Evolutionary conservation across 2,888 invertebrate genomes (phyloP).

Genomic region (Sarcophaga variegata): DNA sequence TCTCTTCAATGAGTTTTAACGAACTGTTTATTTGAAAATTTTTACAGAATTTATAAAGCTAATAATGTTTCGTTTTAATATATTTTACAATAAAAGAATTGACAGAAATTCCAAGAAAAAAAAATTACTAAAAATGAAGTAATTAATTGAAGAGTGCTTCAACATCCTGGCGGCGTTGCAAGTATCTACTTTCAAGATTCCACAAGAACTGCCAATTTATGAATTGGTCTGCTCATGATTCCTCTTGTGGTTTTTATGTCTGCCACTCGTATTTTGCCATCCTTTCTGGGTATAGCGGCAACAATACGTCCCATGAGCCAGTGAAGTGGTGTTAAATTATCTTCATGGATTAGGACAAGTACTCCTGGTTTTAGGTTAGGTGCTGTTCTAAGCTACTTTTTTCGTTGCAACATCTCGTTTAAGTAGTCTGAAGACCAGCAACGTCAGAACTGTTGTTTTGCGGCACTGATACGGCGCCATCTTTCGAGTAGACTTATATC

Average conservation of each 20-base stretch:
- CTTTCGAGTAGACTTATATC: conserved; percentile 7
- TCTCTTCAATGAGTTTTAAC: conserved; percentile 7
- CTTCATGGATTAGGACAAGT: conserved; percentile 53
- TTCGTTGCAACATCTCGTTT: conserved; percentile 19
- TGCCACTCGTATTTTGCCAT: conserved; percentile 31
- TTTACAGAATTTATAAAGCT: background rate
- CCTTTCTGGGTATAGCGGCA: conserved; percentile 9
- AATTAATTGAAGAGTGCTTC: background rate
- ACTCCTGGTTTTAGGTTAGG: background rate
- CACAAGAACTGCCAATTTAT: conserved; percentile 32
- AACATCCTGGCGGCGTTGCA: conserved; percentile 24
- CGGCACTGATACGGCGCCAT: conserved; percentile 23
- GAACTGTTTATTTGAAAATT: background rate
- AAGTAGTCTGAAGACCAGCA: conserved; percentile 9
- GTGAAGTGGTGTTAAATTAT: conserved; percentile 23
- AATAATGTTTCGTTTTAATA: background rate
- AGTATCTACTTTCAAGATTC: conserved; percentile 18
- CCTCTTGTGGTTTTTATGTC: conserved; percentile 50
- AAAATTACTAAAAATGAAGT: background rate
- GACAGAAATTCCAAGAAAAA: background rate
- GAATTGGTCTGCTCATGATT: conserved; percentile 50
- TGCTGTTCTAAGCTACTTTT: background rate
- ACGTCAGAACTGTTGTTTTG: conserved; percentile 13
- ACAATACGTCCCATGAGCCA: conserved; percentile 43
- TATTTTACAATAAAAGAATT: background rate